Conservation (phyloP, 2,888 invertebrate genomes). For the Metellina segmentata region DNA sequence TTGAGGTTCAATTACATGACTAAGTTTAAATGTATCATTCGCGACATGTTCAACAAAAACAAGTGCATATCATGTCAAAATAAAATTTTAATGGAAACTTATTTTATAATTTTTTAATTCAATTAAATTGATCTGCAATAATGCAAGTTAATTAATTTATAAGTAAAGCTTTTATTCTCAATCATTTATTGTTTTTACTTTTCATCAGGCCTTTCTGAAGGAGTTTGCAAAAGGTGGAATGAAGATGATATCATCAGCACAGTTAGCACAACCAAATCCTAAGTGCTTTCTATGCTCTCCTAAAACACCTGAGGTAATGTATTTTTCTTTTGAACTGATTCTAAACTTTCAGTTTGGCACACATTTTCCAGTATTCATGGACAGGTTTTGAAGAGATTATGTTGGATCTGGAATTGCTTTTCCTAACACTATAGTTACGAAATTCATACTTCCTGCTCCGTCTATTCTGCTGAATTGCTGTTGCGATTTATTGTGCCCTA, state of each 20-base stretch:
- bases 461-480: no score
- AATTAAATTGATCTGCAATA: not conserved
- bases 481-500: no score
- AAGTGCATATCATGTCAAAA: not conserved
- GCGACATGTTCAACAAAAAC: not conserved
- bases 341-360: no score
- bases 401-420: no score
- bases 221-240: conserved; percentile 82
- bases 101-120: not conserved
- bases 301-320: conserved; percentile 87
- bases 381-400: no score
- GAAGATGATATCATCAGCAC: conserved; percentile 83
- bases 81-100: not conserved
- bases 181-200: conserved; percentile 30
- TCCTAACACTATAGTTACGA: no score
- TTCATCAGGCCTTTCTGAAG: conserved; percentile 80
- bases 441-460: no score
- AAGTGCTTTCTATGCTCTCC: conserved; percentile 96
- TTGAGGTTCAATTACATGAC: no score
- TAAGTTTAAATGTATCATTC: no score
- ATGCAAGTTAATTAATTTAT: not conserved
- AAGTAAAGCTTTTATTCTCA: not conserved
- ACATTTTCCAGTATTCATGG: no score
- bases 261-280: conserved; percentile 91
- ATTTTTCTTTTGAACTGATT: not conserved